Evolutionary conservation across 2,888 invertebrate genomes (phyloP), one percentile per base, ranked within the genome.

Genomic region (Meiosimyza decipiens): DNA sequence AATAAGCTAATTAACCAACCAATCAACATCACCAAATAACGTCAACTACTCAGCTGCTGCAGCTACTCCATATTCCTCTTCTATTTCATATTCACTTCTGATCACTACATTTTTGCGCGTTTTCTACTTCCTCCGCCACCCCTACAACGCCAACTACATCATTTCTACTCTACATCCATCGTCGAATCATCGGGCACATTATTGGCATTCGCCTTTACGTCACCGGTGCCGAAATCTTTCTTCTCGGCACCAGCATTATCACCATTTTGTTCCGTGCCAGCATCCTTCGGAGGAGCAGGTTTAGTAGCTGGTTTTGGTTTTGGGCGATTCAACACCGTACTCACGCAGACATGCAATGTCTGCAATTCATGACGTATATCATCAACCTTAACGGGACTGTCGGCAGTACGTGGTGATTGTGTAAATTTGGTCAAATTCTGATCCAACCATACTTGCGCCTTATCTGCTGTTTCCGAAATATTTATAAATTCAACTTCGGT

Each of bases 271-370:
- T 79, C 77, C 11, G 73, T 55, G 49, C 81, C 80, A 2, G 78
- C 77, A 65, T 82, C 83, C 76, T 83, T 82, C 49, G 82, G 76
- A 71, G 82, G 76, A 63, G 82, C 75, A 33, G 84, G 80, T 55
- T 84, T 80, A 47, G 88, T 86, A 55, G 91, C 90, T 63, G 91
- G 90, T 87, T 96, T 96, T 9, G 98, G 97, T 87, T 96, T 96
- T 68, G 96, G 95, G 86, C 96, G 96, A 87, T 94, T 96, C 77
- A 98, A 88, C 77, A 98, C 93, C 7, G 96, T 93, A 82, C 90
- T 90, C 59, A 92, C 90, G 63, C 84, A 84, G 57, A 82, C 76
- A 62, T 80, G 83, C 22, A 87, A 81, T 50, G 80, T 93, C 89
- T 92, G 91, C 87, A 92, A 91, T 85, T 96, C 94, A 77, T 92